Percentiles rank a stretch among this genome's conserved stretches.
Evolutionary conservation across 2,113 vertebrate genomes (phyloP).

Genomic region (Chloropsis cyanopogon): DNA sequence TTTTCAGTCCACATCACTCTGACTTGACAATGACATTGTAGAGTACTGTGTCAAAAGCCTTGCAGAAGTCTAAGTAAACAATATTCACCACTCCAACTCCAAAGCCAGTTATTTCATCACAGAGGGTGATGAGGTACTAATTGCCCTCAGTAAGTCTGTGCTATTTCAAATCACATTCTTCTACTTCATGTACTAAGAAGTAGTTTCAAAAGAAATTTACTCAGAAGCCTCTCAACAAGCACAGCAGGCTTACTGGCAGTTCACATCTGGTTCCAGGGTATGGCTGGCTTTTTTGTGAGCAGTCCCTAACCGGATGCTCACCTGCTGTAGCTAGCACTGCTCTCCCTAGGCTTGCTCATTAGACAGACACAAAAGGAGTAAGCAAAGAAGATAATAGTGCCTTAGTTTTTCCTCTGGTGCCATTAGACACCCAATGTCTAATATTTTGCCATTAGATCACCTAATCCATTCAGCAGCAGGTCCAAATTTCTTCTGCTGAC

Average conservation of each 20-base stretch:
- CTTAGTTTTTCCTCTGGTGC: rapidly evolving
- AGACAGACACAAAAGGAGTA: neutral
- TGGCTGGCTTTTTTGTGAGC: neutral
- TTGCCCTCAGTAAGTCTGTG: neutral
- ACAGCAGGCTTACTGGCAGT: neutral
- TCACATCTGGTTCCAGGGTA: neutral
- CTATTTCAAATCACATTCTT: neutral
- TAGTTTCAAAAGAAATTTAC: neutral
- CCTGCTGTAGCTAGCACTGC: neutral
- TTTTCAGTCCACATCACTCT: neutral
- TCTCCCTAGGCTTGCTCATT: neutral
- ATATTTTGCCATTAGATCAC: neutral
- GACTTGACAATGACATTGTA: neutral
- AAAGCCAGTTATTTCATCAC: neutral
- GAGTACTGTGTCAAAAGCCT: neutral
- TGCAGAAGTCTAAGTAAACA: neutral
- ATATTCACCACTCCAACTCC: neutral
- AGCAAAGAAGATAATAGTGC: neutral
- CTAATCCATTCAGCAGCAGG: neutral
- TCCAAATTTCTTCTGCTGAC: neutral
- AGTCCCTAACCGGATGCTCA: neutral
- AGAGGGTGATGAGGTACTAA: neutral
- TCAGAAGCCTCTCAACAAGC: neutral
- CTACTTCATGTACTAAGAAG: neutral
- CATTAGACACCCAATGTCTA: too few relatives aligned